Conservation (phyloP, 2,888 invertebrate genomes). For the Caenorhabditis angaria region DNA sequence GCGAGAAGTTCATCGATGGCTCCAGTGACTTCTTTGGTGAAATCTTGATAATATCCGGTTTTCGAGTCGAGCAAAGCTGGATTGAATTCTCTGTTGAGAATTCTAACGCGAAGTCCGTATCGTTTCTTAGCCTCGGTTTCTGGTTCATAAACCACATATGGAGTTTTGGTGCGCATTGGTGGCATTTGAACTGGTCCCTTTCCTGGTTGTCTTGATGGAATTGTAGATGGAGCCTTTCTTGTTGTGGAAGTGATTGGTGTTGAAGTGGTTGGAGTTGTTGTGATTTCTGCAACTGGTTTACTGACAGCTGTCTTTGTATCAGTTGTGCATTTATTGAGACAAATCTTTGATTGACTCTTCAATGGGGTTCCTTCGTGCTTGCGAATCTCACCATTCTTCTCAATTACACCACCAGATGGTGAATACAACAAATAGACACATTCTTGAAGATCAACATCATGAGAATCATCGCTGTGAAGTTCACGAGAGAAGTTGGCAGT, state of each 20-base stretch:
- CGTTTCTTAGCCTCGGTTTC: slow-evolving; percentile 32
- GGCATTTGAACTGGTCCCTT: slow-evolving; percentile 27
- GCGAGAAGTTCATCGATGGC: slow-evolving; percentile 47
- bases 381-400: slow-evolving; percentile 63
- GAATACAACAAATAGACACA: slow-evolving; percentile 70
- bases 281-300: slow-evolving; percentile 4
- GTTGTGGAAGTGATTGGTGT: slow-evolving; percentile 16
- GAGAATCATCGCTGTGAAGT: slow-evolving; percentile 56
- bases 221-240: slow-evolving; percentile 3
- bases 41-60: slow-evolving; percentile 54
- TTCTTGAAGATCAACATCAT: slow-evolving; percentile 61
- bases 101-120: slow-evolving; percentile 54
- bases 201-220: background rate
- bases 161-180: slow-evolving; percentile 35
- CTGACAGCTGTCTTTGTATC: slow-evolving; percentile 6
- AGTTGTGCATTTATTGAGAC: slow-evolving; percentile 37
- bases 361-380: slow-evolving; percentile 66
- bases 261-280: slow-evolving; percentile 15
- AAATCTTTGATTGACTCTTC: slow-evolving; percentile 49
- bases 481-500: slow-evolving; percentile 59
- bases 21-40: slow-evolving; percentile 58
- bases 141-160: slow-evolving; percentile 41
- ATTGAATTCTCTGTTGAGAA: slow-evolving; percentile 58
- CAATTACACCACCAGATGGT: slow-evolving; percentile 63
- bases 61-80: slow-evolving; percentile 53